Base-by-base conservation (phyloP, 2,113 vertebrate genomes). In the Macroglossus sobrinus region DNA sequence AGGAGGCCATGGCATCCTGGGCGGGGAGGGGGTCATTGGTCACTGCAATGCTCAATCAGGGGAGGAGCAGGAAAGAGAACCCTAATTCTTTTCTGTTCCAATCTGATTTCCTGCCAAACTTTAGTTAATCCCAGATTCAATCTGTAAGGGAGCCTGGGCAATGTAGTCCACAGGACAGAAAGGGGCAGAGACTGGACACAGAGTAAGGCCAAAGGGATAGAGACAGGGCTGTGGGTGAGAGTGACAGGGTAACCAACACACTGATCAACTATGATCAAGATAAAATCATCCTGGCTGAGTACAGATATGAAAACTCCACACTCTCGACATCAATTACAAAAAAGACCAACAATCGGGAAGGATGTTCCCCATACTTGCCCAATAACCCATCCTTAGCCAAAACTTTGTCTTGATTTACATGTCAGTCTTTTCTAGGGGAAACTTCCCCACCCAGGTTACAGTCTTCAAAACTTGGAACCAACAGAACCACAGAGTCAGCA, bases 401-500 rank as follows among this genome's bases (percentile, higher is more conserved):
- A 92, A 97, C 92, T 74, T 90, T 76, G 69, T 78, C 97, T 96
- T 97, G 79, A 97, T 98, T 97, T 95, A 97, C 96, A 95, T 80
- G 87, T 92, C 33, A 33, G 91, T 96, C 95, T 97, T 98, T 97
- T 93, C 90, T 5, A 87, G 18, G 80, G 93, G 72, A 89, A 98
- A 90, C 82, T 95, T 97, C 95, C 85, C 96, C 50, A 96, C 68
- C 76, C 89, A 90, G 96, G 97, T 86, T 93, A 97, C 75, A 75
- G 96, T 86, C 98, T 98, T 98, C 97, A 97, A 96, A 98, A 89
- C 85, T 57, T 96, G 88, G 80, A 97, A 97, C 59, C 75, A 97
- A 98, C 88, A 98, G 97, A 98, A 98, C 75, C 94, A 7, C 35
- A 84, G 84, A 98, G 88, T 98, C 97, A 98, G 97, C 98, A 98